A percentile compares a stretch with the other conserved stretches of the same genome.
Evolutionary conservation across 2,113 vertebrate species (phyloP).

Genomic region (Melozone crissalis): DNA sequence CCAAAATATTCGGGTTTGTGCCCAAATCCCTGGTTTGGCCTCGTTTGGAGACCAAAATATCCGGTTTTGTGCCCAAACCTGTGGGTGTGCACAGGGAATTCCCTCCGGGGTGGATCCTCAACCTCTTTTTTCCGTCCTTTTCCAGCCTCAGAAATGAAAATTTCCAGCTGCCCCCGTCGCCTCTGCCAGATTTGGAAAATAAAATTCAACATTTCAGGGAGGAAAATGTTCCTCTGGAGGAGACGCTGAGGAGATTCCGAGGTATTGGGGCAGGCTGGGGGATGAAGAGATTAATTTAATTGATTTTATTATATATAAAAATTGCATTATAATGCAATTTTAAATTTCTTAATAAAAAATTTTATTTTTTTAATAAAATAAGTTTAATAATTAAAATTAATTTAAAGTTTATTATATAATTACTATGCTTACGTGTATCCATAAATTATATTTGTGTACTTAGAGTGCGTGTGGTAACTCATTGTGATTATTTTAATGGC

Average conservation of each 20-base stretch:
- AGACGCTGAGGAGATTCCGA: not conserved
- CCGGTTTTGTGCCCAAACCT: too few species aligned
- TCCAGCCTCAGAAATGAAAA: not conserved
- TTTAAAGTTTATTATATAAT: not conserved
- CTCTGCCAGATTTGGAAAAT: not conserved
- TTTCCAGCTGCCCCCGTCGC: not conserved
- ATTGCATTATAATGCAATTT: too few species aligned
- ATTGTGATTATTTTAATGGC: too few species aligned
- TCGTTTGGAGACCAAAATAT: too few species aligned
- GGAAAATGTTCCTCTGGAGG: not conserved
- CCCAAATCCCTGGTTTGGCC: not conserved
- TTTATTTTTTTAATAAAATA: too few species aligned
- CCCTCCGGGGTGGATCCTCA: not conserved
- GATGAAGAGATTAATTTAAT: rapidly evolving
- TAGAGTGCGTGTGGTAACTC: rapidly evolving
- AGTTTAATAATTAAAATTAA: too few species aligned
- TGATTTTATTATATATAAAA: too few species aligned
- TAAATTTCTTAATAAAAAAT: too few species aligned
- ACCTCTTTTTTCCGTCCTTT: not conserved
- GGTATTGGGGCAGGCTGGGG: not conserved
- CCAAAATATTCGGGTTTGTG: too few species aligned
- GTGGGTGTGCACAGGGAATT: rapidly evolving
- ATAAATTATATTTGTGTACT: not conserved
- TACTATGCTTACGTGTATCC: too few species aligned
- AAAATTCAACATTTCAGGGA: not conserved